Percentiles rank a stretch among this genome's conserved stretches.
These are phyloP conservation scores for Melanocharis versteri DNA, from an alignment of 2,113 vertebrate genomes.

Conservation along the genomic window DNA sequence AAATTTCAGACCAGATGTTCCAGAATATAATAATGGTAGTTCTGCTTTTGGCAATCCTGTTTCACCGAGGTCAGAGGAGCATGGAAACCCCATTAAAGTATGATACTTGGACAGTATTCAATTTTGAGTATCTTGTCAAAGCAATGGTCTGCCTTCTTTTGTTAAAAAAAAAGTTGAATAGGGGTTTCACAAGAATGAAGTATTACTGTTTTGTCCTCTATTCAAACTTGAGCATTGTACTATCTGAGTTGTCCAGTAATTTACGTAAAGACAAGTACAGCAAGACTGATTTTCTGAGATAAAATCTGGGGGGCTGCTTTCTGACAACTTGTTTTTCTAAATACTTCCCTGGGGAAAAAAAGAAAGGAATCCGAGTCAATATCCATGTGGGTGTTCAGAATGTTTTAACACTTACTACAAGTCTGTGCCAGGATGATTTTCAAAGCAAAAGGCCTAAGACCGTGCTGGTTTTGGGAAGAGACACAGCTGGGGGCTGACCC, in stretches of 20 bases:
- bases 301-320: fast-evolving
- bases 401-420: neutral
- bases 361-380: neutral
- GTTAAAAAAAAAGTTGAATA: neutral
- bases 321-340: neutral
- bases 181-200: neutral
- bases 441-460: neutral
- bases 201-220: neutral
- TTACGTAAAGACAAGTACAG: neutral
- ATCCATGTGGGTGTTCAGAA: neutral
- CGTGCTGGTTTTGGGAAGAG: neutral
- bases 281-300: neutral
- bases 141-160: neutral
- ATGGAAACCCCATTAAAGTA: neutral
- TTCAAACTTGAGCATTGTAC: neutral
- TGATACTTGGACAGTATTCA: neutral
- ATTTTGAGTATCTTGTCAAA: neutral
- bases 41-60: neutral
- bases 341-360: neutral
- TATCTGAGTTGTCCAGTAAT: neutral
- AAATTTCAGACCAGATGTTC: neutral
- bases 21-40: neutral
- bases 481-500: neutral
- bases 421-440: neutral
- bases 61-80: neutral